Evolutionary conservation across 2,113 vertebrate species (phyloP), one percentile per base, ranked within the genome.

Genomic region (Paraplagusia blochii): DNA sequence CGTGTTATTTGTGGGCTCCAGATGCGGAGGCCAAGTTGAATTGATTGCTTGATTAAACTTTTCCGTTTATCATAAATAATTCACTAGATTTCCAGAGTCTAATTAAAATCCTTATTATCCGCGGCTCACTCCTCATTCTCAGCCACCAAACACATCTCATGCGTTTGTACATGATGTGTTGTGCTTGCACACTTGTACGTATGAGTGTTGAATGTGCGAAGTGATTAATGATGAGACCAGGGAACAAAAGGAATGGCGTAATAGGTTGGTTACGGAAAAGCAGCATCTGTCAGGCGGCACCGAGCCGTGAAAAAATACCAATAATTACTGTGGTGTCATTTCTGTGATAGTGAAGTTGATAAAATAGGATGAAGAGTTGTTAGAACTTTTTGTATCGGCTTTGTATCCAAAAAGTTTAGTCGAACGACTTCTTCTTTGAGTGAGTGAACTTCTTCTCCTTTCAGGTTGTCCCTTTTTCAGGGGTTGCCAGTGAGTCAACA

Each of bases 71-170:
- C 55, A 77, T 86, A 62, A 74, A 81, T 83, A 57, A 84, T 85
- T 80, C 58, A 82, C 66, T 55, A 58, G 35, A 55, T 80, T 77
- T 72, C 70, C 29, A 44, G 22, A 58, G 53, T 62, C 71, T 69
- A 74, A 84, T 89, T 68, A 69, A 76, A 77, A 76, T 53, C 22
- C 66, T 54, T 67, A 74, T 79, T 81, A 81, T 85, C 85, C 69
- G 76, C 52, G 58, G 59, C 45, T 74, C 49, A 33, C 35, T 44
- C 53, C 53, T 17, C 52, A 44, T 39, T 56, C 19, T 35, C 44
- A 35, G 60, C 56, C 54, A 46, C 29, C 8, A 66, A 60, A 38
- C 42, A 33, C 56, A 54, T 65, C 18, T 38, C 2, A 0, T 11
- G 18, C 2, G 40, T 55, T 29, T 29, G 22, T 29, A 29, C 22